Base-by-base conservation (phyloP, 2,797 vertebrate species). In the Epinephelus coioides region DNA sequence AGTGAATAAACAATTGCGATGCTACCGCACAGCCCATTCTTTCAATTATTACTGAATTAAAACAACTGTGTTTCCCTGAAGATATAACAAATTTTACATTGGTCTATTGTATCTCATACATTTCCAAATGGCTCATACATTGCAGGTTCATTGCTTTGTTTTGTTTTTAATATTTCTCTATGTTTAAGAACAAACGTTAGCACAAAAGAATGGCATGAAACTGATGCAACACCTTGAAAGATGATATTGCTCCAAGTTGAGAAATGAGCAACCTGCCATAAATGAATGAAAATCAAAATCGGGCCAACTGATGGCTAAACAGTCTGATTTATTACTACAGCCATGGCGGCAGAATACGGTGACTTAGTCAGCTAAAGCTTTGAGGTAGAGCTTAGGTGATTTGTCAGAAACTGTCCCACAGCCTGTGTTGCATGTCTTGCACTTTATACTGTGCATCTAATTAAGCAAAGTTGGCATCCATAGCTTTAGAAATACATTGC, bases 141-240 rank as follows among this genome's bases (percentile, higher is more conserved):
- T 65, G 23, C 71, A 73, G 60, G 67, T 72, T 69, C 60, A 60
- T 86, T 79, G 50, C 79, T 77, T 89, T 90, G 75, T 89, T 91
- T 84, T 84, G 60, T 54, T 81, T 89, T 92, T 85, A 92, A 93
- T 93, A 93, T 93, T 92, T 92, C 90, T 90, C 83, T 87, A 25
- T 92, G 87, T 92, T 92, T 86, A 88, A 91, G 85, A 90, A 85
- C 84, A 90, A 86, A 87, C 40, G 74, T 84, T 84, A 54, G 82
- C 84, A 89, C 84, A 88, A 84, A 85, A 87, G 84, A 89, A 86
- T 82, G 82, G 76, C 78, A 77, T 67, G 71, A 88, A 90, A 63
- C 88, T 95, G 93, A 95, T 81, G 94, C 90, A 95, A 95, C 78
- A 83, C 78, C 77, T 90, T 93, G 94, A 94, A 95, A 95, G 88